phyloP scores from a whole-genome alignment of 2,113 vertebrate genomes.

The Naja naja region DNA sequence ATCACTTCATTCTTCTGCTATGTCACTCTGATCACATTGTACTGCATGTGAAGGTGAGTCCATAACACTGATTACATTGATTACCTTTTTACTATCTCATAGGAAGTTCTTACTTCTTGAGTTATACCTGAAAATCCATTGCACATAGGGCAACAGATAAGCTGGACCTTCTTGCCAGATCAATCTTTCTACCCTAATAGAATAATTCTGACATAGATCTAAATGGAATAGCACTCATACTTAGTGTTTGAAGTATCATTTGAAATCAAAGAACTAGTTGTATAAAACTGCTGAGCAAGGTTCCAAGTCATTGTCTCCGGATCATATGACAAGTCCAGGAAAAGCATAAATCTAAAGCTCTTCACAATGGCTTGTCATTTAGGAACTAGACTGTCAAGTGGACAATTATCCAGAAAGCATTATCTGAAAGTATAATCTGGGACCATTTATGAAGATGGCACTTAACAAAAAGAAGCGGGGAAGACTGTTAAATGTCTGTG shows the following conservation, averaged over 20 bases:
- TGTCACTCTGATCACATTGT: not conserved
- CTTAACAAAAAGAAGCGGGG: not conserved
- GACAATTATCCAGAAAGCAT: constrained; percentile 21
- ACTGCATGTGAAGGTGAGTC: not conserved
- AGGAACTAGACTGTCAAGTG: constrained; percentile 18
- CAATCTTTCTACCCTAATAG: not conserved
- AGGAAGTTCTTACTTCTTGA: not conserved
- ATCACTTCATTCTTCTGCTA: not conserved
- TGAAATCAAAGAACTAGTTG: not conserved
- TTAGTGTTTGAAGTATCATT: not conserved
- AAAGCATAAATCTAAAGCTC: constrained; percentile 24
- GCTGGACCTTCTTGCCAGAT: not conserved
- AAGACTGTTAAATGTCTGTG: not conserved
- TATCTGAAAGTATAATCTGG: constrained; percentile 26
- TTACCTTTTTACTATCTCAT: not conserved
- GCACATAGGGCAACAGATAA: not conserved
- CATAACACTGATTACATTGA: not conserved
- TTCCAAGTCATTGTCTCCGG: not conserved
- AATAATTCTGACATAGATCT: not conserved
- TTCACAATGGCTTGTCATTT: constrained; percentile 5
- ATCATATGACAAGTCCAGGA: not conserved
- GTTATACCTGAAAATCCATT: not conserved
- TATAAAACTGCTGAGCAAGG: not conserved
- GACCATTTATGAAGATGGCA: constrained; percentile 37
- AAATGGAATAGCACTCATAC: not conserved